Evolutionary conservation across 2,113 vertebrate species (phyloP).

Genomic region (Connochaetes taurinus): DNA sequence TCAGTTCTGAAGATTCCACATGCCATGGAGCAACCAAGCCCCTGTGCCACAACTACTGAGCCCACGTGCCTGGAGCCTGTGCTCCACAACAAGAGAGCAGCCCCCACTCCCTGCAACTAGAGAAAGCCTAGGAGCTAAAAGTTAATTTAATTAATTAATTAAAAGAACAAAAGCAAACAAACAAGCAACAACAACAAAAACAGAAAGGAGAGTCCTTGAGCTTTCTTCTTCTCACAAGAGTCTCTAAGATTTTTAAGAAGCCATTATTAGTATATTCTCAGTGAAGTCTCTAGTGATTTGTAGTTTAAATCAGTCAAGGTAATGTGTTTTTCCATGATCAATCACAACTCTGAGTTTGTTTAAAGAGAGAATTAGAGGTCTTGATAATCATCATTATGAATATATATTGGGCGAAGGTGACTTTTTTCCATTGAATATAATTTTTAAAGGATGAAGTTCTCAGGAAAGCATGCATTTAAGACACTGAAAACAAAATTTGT

Average conservation of each 20-base stretch:
- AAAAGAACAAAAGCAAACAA: not conserved
- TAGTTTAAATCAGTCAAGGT: not conserved
- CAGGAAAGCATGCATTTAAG: not conserved
- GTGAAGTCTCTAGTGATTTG: not conserved
- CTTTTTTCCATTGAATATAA: not conserved
- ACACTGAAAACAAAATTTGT: not conserved
- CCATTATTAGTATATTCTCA: not conserved
- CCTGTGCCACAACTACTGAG: not conserved
- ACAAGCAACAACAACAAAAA: not conserved
- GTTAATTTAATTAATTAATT: not conserved
- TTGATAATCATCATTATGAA: not conserved
- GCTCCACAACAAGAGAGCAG: not conserved
- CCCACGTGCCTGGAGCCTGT: not conserved
- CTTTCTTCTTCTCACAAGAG: not conserved
- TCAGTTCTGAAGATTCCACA: not conserved
- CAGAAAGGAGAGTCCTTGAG: not conserved
- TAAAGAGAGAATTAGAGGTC: not conserved
- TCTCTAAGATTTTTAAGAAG: not conserved
- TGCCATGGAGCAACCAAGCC: not conserved
- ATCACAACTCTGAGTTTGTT: not conserved
- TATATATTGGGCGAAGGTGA: not conserved
- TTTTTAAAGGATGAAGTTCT: not conserved
- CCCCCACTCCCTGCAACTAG: not conserved
- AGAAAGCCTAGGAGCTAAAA: not conserved
- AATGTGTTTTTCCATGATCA: not conserved